Percentiles rank a stretch among this genome's conserved stretches.
These are phyloP conservation scores for Platichthys stellatus DNA, from an alignment of 2,113 vertebrate genomes.

Conservation along the genomic window DNA sequence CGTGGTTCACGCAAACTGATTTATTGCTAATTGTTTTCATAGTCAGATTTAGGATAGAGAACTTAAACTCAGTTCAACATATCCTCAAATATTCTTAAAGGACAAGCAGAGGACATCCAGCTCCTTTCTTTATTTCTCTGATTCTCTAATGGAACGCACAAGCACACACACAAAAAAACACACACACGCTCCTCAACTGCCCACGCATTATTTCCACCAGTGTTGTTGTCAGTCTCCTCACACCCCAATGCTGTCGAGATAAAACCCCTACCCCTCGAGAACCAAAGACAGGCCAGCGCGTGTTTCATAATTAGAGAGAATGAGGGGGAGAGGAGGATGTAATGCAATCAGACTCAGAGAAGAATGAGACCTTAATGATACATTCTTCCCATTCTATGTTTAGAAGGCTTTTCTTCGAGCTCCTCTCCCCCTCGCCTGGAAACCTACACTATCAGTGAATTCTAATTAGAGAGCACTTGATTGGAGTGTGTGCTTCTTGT, in stretches of 20 bases:
- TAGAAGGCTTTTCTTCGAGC: conserved; percentile 59
- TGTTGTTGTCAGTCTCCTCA: conserved; percentile 74
- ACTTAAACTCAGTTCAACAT: conserved; percentile 11
- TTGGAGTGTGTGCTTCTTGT: conserved; percentile 59
- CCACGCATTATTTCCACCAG: conserved; percentile 51
- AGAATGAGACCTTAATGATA: conserved; percentile 79
- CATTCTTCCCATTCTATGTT: conserved; percentile 72
- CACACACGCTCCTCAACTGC: conserved; percentile 31
- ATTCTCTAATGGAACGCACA: conserved; percentile 1
- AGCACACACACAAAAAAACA: background rate
- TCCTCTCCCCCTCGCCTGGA: conserved; percentile 38
- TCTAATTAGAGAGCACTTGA: conserved; percentile 77
- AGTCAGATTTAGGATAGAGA: background rate
- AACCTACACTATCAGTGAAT: conserved; percentile 70
- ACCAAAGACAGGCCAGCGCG: conserved; percentile 58
- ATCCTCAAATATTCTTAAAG: conserved; percentile 2
- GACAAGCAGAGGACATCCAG: conserved; percentile 1
- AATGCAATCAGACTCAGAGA: conserved; percentile 61
- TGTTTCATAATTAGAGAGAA: conserved; percentile 66
- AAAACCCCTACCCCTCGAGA: conserved; percentile 62
- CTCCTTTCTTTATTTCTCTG: conserved; percentile 4
- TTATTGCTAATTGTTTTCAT: background rate
- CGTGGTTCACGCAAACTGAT: background rate
- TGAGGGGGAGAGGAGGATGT: conserved; percentile 34
- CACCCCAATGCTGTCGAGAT: conserved; percentile 55